phyloP scores from a whole-genome alignment of 2,113 vertebrate species.

The Calyptomena viridis region DNA sequence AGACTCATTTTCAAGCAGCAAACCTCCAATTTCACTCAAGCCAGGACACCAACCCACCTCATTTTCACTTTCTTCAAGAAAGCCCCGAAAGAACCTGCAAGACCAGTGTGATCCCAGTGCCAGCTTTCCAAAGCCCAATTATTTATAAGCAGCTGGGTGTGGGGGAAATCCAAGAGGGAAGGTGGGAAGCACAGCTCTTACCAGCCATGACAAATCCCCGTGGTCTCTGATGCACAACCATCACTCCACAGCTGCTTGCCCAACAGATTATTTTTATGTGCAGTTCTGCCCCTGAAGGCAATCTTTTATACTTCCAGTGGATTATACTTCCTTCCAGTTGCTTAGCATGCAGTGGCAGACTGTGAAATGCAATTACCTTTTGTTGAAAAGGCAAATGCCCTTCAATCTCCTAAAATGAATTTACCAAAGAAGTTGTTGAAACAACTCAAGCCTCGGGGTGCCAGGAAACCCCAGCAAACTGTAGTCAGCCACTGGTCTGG shows the following conservation, averaged over 20 bases:
- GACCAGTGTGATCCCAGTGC: background rate
- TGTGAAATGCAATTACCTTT: background rate
- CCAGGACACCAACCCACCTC: background rate
- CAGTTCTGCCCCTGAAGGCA: background rate
- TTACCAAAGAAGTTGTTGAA: background rate
- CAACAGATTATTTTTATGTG: background rate
- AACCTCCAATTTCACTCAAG: background rate
- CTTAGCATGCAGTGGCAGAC: background rate
- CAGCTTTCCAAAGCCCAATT: background rate
- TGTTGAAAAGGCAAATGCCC: background rate
- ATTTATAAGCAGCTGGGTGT: background rate
- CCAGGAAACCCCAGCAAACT: background rate
- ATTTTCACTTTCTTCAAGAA: background rate
- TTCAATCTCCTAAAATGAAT: background rate
- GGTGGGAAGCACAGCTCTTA: background rate
- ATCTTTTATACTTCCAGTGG: background rate
- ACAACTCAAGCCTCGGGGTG: background rate
- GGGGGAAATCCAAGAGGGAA: background rate
- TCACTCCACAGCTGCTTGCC: background rate
- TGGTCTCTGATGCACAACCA: background rate
- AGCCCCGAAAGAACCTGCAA: background rate
- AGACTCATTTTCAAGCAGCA: background rate
- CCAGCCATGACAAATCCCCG: background rate
- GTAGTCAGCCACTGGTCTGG: background rate
- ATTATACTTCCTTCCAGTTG: background rate